Evolutionary conservation across 2,113 vertebrate genomes (phyloP).

Genomic region (Melanerpes aurifrons): DNA sequence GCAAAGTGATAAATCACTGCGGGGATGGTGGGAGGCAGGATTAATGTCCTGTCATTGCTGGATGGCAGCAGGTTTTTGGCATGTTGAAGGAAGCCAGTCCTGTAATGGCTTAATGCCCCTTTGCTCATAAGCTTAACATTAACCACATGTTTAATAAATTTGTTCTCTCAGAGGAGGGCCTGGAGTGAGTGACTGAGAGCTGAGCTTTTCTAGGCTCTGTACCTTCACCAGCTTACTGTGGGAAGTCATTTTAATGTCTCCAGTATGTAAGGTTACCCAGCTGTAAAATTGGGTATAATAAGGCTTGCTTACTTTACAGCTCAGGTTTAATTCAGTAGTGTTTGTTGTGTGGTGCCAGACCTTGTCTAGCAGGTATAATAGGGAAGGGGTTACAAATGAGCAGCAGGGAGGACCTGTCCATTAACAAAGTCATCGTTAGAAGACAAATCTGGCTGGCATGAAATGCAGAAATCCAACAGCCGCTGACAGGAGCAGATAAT

Average conservation of each 20-base stretch:
- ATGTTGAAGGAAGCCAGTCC: background rate
- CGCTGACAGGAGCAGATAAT: background rate
- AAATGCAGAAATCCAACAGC: slow-evolving; percentile 9
- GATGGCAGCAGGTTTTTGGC: background rate
- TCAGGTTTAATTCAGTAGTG: slow-evolving; percentile 9
- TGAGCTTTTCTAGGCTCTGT: background rate
- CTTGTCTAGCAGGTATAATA: background rate
- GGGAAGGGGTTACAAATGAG: background rate
- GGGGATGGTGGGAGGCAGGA: background rate
- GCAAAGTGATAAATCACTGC: background rate
- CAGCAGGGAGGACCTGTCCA: background rate
- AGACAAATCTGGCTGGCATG: background rate
- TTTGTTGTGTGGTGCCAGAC: slow-evolving; percentile 27
- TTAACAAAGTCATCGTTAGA: background rate
- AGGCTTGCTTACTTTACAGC: slow-evolving; percentile 50
- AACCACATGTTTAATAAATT: background rate
- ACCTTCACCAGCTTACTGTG: background rate
- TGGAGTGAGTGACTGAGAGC: background rate
- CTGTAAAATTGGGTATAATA: slow-evolving; percentile 55
- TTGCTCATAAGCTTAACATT: background rate
- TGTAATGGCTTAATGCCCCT: background rate
- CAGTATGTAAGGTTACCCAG: slow-evolving; percentile 28
- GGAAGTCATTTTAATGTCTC: slow-evolving; percentile 15
- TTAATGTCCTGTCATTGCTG: background rate
- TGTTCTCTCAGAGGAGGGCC: background rate